These are phyloP conservation scores for Gallinago undulata DNA, from an alignment of 2,113 vertebrate genomes.

Conservation along the genomic window DNA sequence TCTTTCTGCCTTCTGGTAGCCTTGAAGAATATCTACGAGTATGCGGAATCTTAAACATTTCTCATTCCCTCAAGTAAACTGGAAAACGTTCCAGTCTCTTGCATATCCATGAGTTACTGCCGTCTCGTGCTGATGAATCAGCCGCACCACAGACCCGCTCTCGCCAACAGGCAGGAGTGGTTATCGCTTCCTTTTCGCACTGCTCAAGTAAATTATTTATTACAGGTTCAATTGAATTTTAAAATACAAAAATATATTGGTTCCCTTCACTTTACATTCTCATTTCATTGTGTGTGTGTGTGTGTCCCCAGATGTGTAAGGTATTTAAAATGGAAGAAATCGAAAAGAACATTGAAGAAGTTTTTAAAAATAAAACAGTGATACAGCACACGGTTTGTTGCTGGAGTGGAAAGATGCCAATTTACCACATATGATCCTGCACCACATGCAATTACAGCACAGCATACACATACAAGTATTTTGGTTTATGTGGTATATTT, in stretches of 20 bases:
- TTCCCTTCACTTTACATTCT: background rate
- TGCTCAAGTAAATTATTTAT: constrained; percentile 33
- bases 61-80: constrained; percentile 22
- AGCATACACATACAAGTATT: background rate
- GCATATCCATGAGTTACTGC: constrained; percentile 18
- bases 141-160: background rate
- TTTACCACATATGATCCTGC: background rate
- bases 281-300: background rate
- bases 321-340: background rate
- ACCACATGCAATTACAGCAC: background rate
- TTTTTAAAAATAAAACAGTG: constrained; percentile 8
- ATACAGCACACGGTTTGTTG: background rate
- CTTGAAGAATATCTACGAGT: constrained; percentile 16
- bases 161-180: constrained; percentile 3
- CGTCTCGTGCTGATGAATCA: background rate
- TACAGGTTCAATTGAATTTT: constrained; percentile 43
- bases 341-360: background rate
- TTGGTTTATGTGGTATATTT: background rate
- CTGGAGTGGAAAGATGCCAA: background rate
- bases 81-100: background rate
- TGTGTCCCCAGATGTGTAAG: background rate
- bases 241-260: constrained; percentile 32
- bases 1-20: background rate
- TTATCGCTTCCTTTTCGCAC: background rate
- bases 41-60: constrained; percentile 11